phyloP scores from a whole-genome alignment of 1,140 invertebrate genomes.

The Bombus confusus region DNA sequence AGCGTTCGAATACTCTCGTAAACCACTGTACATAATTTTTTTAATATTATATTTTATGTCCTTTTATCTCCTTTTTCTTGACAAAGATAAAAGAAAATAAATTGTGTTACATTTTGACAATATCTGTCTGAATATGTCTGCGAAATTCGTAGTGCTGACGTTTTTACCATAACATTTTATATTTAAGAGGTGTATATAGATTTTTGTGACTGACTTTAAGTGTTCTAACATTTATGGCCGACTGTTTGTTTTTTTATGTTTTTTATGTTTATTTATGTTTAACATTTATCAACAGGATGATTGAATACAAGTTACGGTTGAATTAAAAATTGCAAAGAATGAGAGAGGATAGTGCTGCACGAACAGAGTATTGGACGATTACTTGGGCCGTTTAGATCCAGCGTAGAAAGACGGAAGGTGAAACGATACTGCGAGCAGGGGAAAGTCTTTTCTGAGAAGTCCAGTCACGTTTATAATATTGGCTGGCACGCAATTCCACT shows the following conservation, averaged over 20 bases:
- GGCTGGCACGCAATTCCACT: slow-evolving; percentile 66
- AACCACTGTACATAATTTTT: too few relatives aligned
- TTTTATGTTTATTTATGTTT: too few relatives aligned
- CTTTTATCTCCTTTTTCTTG: too few relatives aligned
- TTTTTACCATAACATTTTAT: not conserved
- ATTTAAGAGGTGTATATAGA: not conserved
- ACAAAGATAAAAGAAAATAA: too few relatives aligned
- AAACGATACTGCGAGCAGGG: slow-evolving; percentile 10
- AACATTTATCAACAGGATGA: not conserved
- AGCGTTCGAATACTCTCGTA: too few relatives aligned
- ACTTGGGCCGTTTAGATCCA: slow-evolving; percentile 65
- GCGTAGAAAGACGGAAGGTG: slow-evolving; percentile 54
- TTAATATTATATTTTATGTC: too few relatives aligned
- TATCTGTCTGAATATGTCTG: too few relatives aligned
- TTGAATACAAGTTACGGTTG: not conserved
- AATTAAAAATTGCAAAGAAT: slow-evolving; percentile 66
- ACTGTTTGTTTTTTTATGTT: too few relatives aligned
- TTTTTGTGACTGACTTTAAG: too few relatives aligned
- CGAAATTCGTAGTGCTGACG: not conserved
- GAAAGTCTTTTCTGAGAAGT: slow-evolving; percentile 66
- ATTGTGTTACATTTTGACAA: too few relatives aligned
- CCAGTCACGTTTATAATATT: slow-evolving; percentile 76
- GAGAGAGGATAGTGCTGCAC: slow-evolving; percentile 64
- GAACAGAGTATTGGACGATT: slow-evolving; percentile 50
- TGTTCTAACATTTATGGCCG: too few relatives aligned